Evolutionary conservation across 1,140 invertebrate species (phyloP).

Genomic region (Tenebrio molitor): DNA sequence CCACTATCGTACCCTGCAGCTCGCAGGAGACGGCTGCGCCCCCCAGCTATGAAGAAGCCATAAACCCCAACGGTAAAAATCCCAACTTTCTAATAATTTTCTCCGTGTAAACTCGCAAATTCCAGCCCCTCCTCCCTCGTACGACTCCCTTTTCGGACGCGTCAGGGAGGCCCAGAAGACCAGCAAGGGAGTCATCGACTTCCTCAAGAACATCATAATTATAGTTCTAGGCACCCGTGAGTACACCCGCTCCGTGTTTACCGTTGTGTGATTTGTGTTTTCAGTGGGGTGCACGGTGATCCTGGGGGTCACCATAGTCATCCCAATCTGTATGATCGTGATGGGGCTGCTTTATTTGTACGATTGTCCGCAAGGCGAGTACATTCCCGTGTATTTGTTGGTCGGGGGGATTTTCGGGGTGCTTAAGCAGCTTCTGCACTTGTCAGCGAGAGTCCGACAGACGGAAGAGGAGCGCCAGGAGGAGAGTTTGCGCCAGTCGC

Average conservation of each 20-base stretch:
- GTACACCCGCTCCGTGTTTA: conserved; percentile 53
- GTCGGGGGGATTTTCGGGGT: conserved; percentile 76
- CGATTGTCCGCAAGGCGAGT: conserved; percentile 76
- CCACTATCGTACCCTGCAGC: conserved; percentile 49
- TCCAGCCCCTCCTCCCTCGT: conserved; percentile 76
- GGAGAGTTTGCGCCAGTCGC: conserved; percentile 70
- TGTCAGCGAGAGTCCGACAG: conserved; percentile 69
- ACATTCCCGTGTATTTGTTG: conserved; percentile 79
- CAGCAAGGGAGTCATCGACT: conserved; percentile 74
- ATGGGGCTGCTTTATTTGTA: conserved; percentile 76
- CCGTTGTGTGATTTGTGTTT: conserved; percentile 57
- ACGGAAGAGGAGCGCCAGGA: conserved; percentile 70
- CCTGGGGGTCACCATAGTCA: conserved; percentile 73
- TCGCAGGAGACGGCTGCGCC: conserved; percentile 65
- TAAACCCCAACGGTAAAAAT: conserved; percentile 71
- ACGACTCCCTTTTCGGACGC: conserved; percentile 77
- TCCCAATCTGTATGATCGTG: conserved; percentile 77
- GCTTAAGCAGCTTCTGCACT: conserved; percentile 73
- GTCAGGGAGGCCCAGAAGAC: conserved; percentile 74
- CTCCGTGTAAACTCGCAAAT: conserved; percentile 15
- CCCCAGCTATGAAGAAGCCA: conserved; percentile 72
- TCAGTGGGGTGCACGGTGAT: conserved; percentile 77
- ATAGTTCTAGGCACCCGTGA: conserved; percentile 76
- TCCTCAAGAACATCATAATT: conserved; percentile 74
- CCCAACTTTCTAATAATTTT: conserved; percentile 15